A percentile compares a stretch with the other conserved stretches of the same genome.
phyloP scores from a whole-genome alignment of 2,113 vertebrate species.

The Callorhinus ursinus region DNA sequence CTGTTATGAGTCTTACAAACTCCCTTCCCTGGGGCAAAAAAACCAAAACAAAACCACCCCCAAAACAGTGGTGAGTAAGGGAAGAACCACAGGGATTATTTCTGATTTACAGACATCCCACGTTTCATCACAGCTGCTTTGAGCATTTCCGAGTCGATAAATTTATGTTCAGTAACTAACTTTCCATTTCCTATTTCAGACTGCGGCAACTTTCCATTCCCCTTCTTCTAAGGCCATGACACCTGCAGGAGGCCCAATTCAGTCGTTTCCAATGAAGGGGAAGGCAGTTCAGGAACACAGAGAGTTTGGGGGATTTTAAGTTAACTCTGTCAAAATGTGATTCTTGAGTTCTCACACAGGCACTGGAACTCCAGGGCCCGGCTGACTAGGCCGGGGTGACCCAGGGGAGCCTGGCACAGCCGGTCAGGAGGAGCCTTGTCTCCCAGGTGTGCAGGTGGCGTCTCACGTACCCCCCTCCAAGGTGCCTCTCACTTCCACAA shows the following conservation, averaged over 20 bases:
- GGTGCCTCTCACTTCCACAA: neutral
- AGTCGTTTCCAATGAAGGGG: neutral
- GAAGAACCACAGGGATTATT: neutral
- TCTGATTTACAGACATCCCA: neutral
- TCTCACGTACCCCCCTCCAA: neutral
- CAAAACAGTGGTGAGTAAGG: neutral
- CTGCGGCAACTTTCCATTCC: constrained; percentile 21
- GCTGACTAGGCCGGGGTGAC: neutral
- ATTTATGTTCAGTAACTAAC: neutral
- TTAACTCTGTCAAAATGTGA: constrained; percentile 35
- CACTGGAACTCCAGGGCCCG: neutral
- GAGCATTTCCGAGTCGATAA: neutral
- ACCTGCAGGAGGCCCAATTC: neutral
- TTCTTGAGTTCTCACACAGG: neutral
- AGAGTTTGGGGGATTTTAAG: neutral
- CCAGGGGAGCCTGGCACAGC: neutral
- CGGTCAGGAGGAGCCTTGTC: neutral
- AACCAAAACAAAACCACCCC: neutral
- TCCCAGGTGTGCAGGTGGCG: neutral
- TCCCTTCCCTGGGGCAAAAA: neutral
- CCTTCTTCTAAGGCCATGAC: neutral
- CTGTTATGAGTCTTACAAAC: constrained; percentile 36
- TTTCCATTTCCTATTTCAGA: constrained; percentile 55
- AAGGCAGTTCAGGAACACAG: neutral
- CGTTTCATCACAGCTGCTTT: neutral